Conservation (phyloP, 2,113 vertebrate species). For the Pomatorhinus ruficollis region DNA sequence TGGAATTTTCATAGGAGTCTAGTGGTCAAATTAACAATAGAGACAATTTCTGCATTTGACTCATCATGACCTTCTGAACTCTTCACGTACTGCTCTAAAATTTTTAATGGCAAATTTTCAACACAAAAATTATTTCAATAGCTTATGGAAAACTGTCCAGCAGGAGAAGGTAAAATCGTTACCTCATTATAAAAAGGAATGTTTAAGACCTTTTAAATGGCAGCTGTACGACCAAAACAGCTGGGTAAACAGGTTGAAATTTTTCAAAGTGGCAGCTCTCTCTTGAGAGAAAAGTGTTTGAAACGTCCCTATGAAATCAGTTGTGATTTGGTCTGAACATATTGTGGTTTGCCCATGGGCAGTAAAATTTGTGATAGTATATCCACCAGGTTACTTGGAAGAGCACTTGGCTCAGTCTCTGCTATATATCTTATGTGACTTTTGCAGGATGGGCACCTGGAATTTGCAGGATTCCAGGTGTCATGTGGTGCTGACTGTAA, state of each 20-base stretch:
- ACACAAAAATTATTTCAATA: background rate
- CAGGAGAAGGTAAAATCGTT: background rate
- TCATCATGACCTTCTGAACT: background rate
- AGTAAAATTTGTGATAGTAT: background rate
- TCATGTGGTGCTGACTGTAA: background rate
- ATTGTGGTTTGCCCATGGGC: background rate
- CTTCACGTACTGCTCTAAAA: background rate
- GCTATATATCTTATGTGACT: background rate
- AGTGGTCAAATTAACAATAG: background rate
- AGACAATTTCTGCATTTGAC: background rate
- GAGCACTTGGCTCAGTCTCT: background rate
- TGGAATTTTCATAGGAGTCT: background rate
- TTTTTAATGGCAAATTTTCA: background rate
- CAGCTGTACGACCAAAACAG: background rate
- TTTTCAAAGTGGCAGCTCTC: slow-evolving; percentile 9
- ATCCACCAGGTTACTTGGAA: background rate
- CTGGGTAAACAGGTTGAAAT: background rate
- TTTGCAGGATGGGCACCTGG: background rate
- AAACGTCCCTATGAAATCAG: background rate
- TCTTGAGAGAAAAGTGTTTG: background rate
- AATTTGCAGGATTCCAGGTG: background rate
- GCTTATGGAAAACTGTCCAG: background rate
- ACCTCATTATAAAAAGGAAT: background rate
- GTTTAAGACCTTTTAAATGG: slow-evolving; percentile 8
- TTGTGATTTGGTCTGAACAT: background rate